Base-by-base conservation (phyloP, 92 coral and sea anemone species). In the Actinernus sp. region DNA sequence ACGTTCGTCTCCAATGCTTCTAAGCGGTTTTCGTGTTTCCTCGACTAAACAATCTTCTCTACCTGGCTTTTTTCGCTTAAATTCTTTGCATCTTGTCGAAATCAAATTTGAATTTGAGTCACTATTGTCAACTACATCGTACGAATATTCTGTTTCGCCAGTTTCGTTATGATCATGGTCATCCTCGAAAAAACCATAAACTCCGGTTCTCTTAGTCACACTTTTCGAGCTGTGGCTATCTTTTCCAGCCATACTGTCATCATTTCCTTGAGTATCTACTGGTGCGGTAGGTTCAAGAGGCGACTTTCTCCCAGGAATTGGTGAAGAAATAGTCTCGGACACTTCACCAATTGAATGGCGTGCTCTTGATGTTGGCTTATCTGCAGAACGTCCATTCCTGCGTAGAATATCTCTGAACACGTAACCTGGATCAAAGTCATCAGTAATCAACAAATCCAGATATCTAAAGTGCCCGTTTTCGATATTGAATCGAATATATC, bases 391-490 rank as follows among this genome's bases (percentile, higher is more conserved):
- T n/a, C n/a, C n/a, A n/a, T n/a, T n/a, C n/a, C n/a, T n/a, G n/a
- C n/a, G 17, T 17, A 68, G 16, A 1, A 54, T 22, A 1, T 27
- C 12, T 38, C 75, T 68, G 14, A 68, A 13, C 31, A 33, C 22
- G 29, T 38, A 14, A 1, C 27, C 2, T 4, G 56, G 66, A 45
- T 70, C 78, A 70, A 55, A 57, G n/a, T 31, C 46, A 30, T 31
- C 47, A 5, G 65, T 41, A 6, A 70, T 31, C 45, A 70, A 25
- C 17, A 70, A 16, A 55, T 70, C 78, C 27, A 70, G 55, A 19
- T 70, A 41, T 19, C 5, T 4, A 14, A 70, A 58, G 31, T 57
- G 32, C 1, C 46, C 66, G 31, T 55, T 32, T n/a, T 28, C 58
- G 5, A 56, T 24, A 45, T 22, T n/a, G 31, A 70, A 23, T 27